Evolutionary conservation across 2,113 vertebrate species (phyloP), one percentile per base, ranked within the genome.

Genomic region (Scolopax mira): DNA sequence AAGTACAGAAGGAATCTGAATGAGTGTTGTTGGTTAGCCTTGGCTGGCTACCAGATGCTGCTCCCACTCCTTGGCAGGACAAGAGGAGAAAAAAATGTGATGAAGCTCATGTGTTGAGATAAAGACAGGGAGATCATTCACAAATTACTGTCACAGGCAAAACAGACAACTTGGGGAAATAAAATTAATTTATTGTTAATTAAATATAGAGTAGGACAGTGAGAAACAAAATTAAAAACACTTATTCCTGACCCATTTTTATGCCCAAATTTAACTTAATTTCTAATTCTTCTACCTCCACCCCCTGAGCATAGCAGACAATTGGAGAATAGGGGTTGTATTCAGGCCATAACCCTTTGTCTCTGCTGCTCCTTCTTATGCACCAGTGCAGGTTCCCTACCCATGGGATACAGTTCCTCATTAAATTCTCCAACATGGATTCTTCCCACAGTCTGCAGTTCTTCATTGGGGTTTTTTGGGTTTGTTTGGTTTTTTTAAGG

Each of bases 221-320:
- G 41, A 77, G 25, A 69, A 61, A 62, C 54, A 70, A 69, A 52
- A n/a, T 19, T 46, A 30, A 39, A 55, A 66, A 33, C 5, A 28
- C 3, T 7, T 67, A 13, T 24, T 87, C 37, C 15, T 9, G 7
- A 28, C 7, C 14, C 1, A 1, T 3, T 70, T 21, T 85, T 85
- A 30, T 67, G 11, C n/a, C 39, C 42, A 44, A 31, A 42, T 2
- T 67, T 18, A 30, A 6, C 16, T 81, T 37, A 16, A 46, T 78
- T 44, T 19, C 13, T 67, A 39, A 55, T 7, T 48, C 25, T 52
- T 79, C 7, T 48, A 31, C 39, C 13, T 44, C 21, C 22, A 73
- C 2, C 6, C 3, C 2, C 8, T 1, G 0, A 39, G 30, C 3
- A 6, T 28, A 1, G 1, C 19, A 83, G 52, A 8, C 3, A 2